Base-by-base conservation (phyloP, 2,797 vertebrate species). In the Ctenosaura bakeri region DNA sequence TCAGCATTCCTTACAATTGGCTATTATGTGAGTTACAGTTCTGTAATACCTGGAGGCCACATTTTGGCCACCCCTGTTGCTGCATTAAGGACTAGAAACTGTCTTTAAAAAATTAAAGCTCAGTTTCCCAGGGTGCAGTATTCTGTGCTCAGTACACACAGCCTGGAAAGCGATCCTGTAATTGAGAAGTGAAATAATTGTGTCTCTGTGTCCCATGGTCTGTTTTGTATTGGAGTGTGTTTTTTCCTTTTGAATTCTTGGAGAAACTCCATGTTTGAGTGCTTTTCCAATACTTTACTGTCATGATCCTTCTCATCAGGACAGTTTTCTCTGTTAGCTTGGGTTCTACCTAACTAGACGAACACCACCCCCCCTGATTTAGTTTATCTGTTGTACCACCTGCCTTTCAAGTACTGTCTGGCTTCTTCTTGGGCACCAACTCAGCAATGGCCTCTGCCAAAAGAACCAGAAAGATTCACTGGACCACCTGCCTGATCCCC, bases 401-500 rank as follows among this genome's bases (percentile, higher is more conserved):
- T 35, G 9, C 85, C 81, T 26, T 1, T 3, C 0, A 64, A 64
- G 84, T 2, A 0, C 90, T 90, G 92, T 29, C 10, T 64, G 89
- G 90, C 83, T 87, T 91, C 93, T 89, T 88, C 90, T 71, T 88
- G 42, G 90, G 54, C 92, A 2, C 52, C 24, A 18, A 42, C 46
- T 73, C 52, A 32, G 78, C 79, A 64, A 0, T 89, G 95, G 88
- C 79, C 14, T 81, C 20, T 38, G 16, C 77, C 77, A 50, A 50
- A 50, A 78, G 77, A 26, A 46, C 46, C 77, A 29, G 14, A 50
- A 50, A 78, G 77, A 50, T 78, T 78, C 46, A 5, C 46, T 78
- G 77, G 77, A 78, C 77, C 38, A 50, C 42, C 77, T 78, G 77
- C 77, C 77, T 78, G 97, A 98, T 98, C 97, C 94, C 97, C 97